Conservation (phyloP, 2,113 vertebrate species). For the Bufo gargarizans region DNA sequence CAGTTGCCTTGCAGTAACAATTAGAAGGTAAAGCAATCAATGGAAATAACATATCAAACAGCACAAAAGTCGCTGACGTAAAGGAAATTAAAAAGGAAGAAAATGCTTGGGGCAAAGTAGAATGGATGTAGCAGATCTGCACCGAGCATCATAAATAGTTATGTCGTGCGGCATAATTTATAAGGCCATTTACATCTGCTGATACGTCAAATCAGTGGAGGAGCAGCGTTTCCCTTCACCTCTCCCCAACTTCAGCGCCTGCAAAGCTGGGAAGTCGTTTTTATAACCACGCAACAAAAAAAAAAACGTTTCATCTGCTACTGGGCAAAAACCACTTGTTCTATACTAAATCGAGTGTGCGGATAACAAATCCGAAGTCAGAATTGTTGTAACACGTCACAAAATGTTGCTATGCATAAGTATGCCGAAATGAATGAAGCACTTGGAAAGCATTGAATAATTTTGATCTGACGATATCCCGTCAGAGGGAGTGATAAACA, state of each 20-base stretch:
- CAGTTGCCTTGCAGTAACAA: slow-evolving; percentile 51
- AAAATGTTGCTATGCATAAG: no score
- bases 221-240: neutral
- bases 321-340: no score
- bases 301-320: no score
- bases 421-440: no score
- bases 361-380: no score
- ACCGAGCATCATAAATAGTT: slow-evolving; percentile 47
- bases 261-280: neutral
- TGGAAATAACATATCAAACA: slow-evolving; percentile 54
- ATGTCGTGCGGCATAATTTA: slow-evolving; percentile 43
- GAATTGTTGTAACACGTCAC: no score
- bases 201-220: slow-evolving; percentile 20
- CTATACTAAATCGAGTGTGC: no score
- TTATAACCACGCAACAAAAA: neutral
- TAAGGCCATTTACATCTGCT: slow-evolving; percentile 49
- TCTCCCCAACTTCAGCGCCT: neutral
- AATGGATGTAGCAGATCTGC: slow-evolving; percentile 47
- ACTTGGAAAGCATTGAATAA: no score
- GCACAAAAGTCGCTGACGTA: slow-evolving; percentile 55
- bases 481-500: no score
- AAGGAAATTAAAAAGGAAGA: slow-evolving; percentile 44
- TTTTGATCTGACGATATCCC: no score
- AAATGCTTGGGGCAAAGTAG: slow-evolving; percentile 35
- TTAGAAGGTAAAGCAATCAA: slow-evolving; percentile 57